A percentile compares a stretch with the other conserved stretches of the same genome.
phyloP scores from a whole-genome alignment of 2,888 invertebrate genomes.

The Leucophenga montana region DNA sequence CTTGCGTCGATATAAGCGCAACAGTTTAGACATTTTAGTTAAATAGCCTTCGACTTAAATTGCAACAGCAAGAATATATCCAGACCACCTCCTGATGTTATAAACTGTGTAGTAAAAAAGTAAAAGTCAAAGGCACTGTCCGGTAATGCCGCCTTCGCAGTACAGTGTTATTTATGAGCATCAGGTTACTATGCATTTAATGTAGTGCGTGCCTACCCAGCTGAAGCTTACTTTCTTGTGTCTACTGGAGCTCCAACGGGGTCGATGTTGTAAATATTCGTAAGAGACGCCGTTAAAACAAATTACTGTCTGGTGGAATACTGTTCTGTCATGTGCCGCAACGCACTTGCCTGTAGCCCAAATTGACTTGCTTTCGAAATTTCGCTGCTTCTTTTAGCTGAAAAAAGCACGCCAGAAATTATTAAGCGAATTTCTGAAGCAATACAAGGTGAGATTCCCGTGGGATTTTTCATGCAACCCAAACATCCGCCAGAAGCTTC shows the following conservation, averaged over 20 bases:
- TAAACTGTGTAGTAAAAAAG: not conserved
- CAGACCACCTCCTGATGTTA: no score
- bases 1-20: no score
- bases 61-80: constrained; percentile 32
- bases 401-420: constrained; percentile 48
- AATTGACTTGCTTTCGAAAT: constrained; percentile 37
- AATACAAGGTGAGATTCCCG: constrained; percentile 60
- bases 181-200: constrained; percentile 9
- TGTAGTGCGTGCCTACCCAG: not conserved
- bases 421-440: constrained; percentile 65
- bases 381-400: not conserved
- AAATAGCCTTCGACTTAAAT: constrained; percentile 35
- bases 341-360: constrained; percentile 20
- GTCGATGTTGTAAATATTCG: constrained; percentile 61
- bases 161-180: constrained; percentile 29
- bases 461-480: constrained; percentile 58
- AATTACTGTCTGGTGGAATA: constrained; percentile 57
- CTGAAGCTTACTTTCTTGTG: no score
- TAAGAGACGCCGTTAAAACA: constrained; percentile 67
- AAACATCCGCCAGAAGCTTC: constrained; percentile 19
- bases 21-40: no score
- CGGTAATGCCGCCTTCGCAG: not conserved
- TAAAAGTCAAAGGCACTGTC: not conserved
- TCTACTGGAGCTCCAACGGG: constrained; percentile 38
- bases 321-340: not conserved